Evolutionary conservation across 2,888 invertebrate species (phyloP), one percentile per base, ranked within the genome.

Genomic region (Cheilosia vulpina): DNA sequence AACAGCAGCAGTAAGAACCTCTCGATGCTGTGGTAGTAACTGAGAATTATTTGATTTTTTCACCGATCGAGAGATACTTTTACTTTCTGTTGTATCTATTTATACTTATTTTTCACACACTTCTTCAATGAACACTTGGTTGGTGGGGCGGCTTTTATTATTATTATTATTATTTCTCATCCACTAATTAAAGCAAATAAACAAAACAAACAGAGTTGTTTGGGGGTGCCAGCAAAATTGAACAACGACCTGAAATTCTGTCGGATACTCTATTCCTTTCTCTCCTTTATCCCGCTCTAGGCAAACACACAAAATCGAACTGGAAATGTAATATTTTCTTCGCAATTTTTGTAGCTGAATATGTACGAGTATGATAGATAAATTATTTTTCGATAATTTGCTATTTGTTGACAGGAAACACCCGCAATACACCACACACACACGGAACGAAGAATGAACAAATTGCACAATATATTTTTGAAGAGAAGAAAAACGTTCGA

Each of bases 41-140:
- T 78, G 78, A 72, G 75, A 69, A 71, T 60, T 66, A 21, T 65
- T 60, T 57, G 27, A 63, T 68, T 55, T 53, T 47, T 65, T 50
- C 66, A 53, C 71, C 58, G 53, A 47, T 62, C 79, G 50, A 50
- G 65, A 84, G 80, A 85, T 85, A 85, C 81, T 85, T 85, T 85
- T 85, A 85, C 85, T 85, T 85, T 85, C 85, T 62, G 81, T 77
- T 68, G 81, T 81, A 84, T 76, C 76, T 81, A 72, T 58, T 41
- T 45, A 27, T 43, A 63, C 47, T 66, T 52, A 66, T 68, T 66
- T 76, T 60, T 66, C 79, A 77, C 81, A 77, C 76, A 84, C 84
- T 80, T 75, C 80, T 80, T 75, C 65, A 63, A 24, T 72, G 65
- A 73, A 83, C 82, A 87, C 87, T 75, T 60, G 63, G 65, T 57